Percentiles rank a stretch among this genome's conserved stretches.
Evolutionary conservation across 2,888 invertebrate species (phyloP).

Genomic region (Liopterus haemorrhoidalis): DNA sequence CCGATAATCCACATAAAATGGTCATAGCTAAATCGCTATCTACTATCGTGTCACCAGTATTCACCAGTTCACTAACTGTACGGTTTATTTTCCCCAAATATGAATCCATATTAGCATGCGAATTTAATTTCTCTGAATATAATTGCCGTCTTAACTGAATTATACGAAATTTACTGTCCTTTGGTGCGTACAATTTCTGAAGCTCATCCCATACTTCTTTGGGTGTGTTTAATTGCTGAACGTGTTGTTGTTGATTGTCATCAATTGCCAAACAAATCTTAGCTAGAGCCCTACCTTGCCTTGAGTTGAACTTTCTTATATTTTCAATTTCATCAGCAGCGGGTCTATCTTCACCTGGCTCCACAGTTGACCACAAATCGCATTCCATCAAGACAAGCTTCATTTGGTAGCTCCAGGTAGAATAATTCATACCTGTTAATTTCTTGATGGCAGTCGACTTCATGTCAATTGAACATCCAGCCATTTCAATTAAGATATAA

Average conservation of each 20-base stretch:
- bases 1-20: conserved; percentile 15
- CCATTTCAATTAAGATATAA: no score
- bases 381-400: conserved; percentile 11
- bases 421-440: no score
- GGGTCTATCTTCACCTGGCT: conserved; percentile 10
- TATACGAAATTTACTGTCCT: conserved; percentile 19
- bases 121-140: conserved; percentile 9
- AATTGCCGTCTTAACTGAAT: conserved; percentile 14
- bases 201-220: conserved; percentile 19
- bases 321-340: conserved; percentile 7
- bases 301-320: conserved; percentile 10
- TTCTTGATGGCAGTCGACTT: no score
- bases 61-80: conserved; percentile 13
- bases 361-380: conserved; percentile 7
- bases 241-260: conserved; percentile 18
- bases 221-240: conserved; percentile 15
- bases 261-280: conserved; percentile 14
- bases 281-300: conserved; percentile 17
- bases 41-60: conserved; percentile 12
- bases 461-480: no score
- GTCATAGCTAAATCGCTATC: conserved; percentile 19
- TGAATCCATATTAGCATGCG: conserved; percentile 9
- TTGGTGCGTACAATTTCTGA: conserved; percentile 12
- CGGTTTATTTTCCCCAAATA: conserved; percentile 16
- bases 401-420: conserved; percentile 10